Evolutionary conservation across 2,113 vertebrate genomes (phyloP).

Genomic region (Otus sunia): DNA sequence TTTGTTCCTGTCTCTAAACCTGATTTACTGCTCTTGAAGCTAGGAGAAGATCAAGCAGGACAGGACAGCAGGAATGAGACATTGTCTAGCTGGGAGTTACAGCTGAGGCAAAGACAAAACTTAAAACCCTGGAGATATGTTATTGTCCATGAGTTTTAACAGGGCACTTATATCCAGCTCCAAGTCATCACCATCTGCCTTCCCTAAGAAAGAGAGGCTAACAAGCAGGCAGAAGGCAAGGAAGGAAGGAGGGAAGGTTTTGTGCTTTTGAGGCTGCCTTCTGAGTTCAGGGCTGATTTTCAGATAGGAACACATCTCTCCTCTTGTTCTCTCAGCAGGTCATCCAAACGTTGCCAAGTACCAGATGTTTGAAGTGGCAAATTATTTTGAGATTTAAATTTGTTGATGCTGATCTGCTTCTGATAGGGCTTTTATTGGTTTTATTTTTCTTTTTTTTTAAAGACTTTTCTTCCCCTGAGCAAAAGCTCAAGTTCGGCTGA

Average conservation of each 20-base stretch:
- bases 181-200: background rate
- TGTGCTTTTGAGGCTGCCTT: background rate
- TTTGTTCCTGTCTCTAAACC: background rate
- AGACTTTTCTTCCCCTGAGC: background rate
- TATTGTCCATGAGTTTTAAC: background rate
- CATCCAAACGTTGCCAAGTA: conserved; percentile 15
- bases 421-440: background rate
- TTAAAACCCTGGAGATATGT: background rate
- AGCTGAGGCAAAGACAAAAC: background rate
- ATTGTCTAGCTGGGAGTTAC: background rate
- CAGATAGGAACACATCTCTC: background rate
- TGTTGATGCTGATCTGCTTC: background rate
- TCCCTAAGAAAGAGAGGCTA: background rate
- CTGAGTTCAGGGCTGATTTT: conserved; percentile 7
- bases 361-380: conserved; percentile 53
- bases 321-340: background rate
- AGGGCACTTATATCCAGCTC: background rate
- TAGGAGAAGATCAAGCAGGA: background rate
- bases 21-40: background rate
- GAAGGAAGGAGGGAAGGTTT: background rate
- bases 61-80: background rate
- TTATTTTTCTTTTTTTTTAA: background rate
- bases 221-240: background rate
- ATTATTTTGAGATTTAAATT: conserved; percentile 15
- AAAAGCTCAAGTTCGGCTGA: conserved; percentile 5